Evolutionary conservation across 2,113 vertebrate genomes (phyloP).

Genomic region (Anarrhichthys ocellatus): DNA sequence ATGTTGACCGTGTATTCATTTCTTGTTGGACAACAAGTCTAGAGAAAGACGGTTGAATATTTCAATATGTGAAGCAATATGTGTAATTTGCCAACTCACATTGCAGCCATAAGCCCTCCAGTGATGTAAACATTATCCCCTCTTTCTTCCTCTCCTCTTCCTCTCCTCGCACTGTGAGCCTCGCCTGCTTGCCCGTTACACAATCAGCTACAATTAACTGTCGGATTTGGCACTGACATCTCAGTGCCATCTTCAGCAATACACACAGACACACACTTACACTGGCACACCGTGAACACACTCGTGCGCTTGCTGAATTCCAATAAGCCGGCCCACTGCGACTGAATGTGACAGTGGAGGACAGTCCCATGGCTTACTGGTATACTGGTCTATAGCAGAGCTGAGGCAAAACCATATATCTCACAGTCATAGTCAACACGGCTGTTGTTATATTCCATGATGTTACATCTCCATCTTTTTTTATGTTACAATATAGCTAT

Average conservation of each 20-base stretch:
- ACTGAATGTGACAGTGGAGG: constrained; percentile 37
- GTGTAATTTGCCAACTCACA: constrained; percentile 37
- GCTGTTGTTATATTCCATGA: neutral
- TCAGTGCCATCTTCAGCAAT: constrained; percentile 49
- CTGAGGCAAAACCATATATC: constrained; percentile 1
- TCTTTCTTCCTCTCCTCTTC: constrained; percentile 8
- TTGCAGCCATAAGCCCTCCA: constrained; percentile 28
- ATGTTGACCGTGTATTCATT: neutral
- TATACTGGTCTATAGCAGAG: neutral
- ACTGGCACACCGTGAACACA: constrained; percentile 25
- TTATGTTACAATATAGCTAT: neutral
- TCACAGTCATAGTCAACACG: too few relatives aligned
- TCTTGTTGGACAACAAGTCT: neutral
- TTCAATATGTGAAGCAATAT: constrained; percentile 26
- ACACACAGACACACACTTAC: constrained; percentile 5
- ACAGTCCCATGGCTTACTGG: constrained; percentile 35
- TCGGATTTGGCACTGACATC: constrained; percentile 66
- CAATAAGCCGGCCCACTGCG: constrained; percentile 43
- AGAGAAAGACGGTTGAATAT: neutral
- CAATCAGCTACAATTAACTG: constrained; percentile 71
- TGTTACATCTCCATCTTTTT: neutral
- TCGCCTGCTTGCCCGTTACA: constrained; percentile 43
- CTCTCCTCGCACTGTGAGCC: constrained; percentile 25
- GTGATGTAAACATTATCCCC: constrained; percentile 47
- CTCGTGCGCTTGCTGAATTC: constrained; percentile 33